Evolutionary conservation across 2,113 vertebrate species (phyloP).

Genomic region (Apus apus): DNA sequence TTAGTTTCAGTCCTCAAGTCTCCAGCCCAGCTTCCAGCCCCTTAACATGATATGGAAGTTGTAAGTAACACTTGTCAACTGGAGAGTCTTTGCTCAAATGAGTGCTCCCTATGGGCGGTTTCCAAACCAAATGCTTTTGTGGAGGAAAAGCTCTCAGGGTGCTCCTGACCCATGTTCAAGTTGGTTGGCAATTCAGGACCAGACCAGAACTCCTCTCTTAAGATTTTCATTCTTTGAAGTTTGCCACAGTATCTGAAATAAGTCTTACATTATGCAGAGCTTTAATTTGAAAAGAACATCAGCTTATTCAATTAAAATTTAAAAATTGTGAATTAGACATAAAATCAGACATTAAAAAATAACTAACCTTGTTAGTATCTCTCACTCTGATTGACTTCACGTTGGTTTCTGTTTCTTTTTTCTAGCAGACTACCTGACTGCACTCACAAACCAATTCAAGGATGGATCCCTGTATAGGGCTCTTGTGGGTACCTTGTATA

Average conservation of each 20-base stretch:
- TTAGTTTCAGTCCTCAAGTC: not conserved
- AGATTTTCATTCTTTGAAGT: not conserved
- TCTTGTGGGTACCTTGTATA: not conserved
- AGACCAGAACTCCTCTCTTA: not conserved
- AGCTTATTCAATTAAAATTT: not conserved
- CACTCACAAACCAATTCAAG: not conserved
- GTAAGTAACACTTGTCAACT: not conserved
- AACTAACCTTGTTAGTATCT: accelerated
- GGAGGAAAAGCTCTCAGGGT: not conserved
- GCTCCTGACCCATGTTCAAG: not conserved
- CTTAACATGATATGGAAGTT: not conserved
- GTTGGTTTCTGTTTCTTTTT: not conserved
- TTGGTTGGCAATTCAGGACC: not conserved
- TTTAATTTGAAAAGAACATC: not conserved
- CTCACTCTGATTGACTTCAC: not conserved
- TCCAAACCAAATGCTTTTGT: not conserved
- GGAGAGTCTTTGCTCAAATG: not conserved
- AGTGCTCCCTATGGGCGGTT: not conserved
- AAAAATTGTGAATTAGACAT: not conserved
- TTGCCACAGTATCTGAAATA: not conserved
- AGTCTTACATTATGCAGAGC: not conserved
- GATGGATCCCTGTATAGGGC: not conserved
- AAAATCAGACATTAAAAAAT: no score
- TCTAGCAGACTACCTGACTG: not conserved
- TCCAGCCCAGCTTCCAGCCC: not conserved